Conservation (phyloP, 1,140 invertebrate species). For the Heliconius congener region DNA sequence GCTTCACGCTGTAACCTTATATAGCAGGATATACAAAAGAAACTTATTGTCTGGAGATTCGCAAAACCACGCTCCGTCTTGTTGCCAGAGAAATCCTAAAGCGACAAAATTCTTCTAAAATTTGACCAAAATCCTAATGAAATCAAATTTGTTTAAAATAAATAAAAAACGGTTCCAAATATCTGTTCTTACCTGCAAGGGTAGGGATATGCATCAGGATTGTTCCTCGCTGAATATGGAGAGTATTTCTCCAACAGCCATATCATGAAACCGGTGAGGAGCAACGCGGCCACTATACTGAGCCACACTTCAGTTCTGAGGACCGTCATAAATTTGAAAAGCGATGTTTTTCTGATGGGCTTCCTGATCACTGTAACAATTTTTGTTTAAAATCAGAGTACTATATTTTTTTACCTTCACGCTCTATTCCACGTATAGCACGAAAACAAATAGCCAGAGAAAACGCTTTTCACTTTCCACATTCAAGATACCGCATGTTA, state of each 20-base stretch:
- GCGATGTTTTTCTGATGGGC: conserved; percentile 89
- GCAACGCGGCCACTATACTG: conserved; percentile 91
- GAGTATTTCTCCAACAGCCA: conserved; percentile 95
- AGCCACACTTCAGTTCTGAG: conserved; percentile 93
- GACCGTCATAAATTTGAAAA: conserved; percentile 97
- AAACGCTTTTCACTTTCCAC: neutral
- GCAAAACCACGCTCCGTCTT: no score
- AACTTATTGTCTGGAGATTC: no score
- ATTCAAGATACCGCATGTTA: neutral
- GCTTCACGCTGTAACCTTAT: no score
- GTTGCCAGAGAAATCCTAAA: no score
- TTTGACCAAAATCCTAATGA: no score
- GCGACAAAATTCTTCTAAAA: no score
- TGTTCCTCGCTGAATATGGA: conserved; percentile 93
- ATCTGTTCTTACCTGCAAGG: conserved; percentile 85
- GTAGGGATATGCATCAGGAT: conserved; percentile 90
- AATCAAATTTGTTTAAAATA: no score
- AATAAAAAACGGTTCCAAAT: no score
- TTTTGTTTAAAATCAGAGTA: no score
- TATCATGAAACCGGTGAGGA: conserved; percentile 92
- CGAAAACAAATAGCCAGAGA: neutral
- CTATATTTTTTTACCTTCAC: neutral
- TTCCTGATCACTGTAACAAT: conserved; percentile 88
- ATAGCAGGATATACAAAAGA: no score
- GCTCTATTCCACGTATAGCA: neutral